Base-by-base conservation (phyloP, 2,113 vertebrate genomes). In the Mesitornis unicolor region DNA sequence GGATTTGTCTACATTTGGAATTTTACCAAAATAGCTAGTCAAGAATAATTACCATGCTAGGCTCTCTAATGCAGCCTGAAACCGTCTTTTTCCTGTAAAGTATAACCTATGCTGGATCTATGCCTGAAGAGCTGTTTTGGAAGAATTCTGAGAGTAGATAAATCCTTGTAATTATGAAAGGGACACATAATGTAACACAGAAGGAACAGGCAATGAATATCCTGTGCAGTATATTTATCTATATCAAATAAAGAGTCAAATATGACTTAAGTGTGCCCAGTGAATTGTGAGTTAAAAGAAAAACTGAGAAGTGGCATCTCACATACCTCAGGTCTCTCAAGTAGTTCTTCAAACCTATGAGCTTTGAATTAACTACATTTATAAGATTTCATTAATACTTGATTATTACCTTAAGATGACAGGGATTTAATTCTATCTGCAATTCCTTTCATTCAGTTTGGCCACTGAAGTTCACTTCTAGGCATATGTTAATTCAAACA, bases 1-100 rank as follows among this genome's bases (percentile, higher is more conserved):
- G 87, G 84, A 84, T 93, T 45, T 94, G 51, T 45, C 89, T 84
- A 56, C 50, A 64, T 90, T 92, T 97, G 89, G 89, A 94, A 84
- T 48, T 64, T 89, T 89, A 94, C 65, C 89, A 95, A 95, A 95
- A 89, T 56, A 78, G 38, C 50, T 89, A 77, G 56, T 87, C 47
- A 54, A 63, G 78, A 90, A 70, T 92, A 91, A 96, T 93, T 93
- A 74, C n/a, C 35, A 43, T 36, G 9, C 59, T 63, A 70, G 35
- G 47, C 35, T 59, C 50, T 21, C 50, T 94, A 90, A 80, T 74
- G 86, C 75, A 89, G 78, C 61, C 90, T 89, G 90, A 89, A 93
- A 95, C 31, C 43, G 20, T 21, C 59, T 77, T 93, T 80, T 86
- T 80, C 67, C 38, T 89, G 8, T 74, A 84, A 75, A 43, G 18